These are phyloP conservation scores for Amaurobius ferox DNA, from an alignment of 2,888 invertebrate species.

Conservation along the genomic window DNA sequence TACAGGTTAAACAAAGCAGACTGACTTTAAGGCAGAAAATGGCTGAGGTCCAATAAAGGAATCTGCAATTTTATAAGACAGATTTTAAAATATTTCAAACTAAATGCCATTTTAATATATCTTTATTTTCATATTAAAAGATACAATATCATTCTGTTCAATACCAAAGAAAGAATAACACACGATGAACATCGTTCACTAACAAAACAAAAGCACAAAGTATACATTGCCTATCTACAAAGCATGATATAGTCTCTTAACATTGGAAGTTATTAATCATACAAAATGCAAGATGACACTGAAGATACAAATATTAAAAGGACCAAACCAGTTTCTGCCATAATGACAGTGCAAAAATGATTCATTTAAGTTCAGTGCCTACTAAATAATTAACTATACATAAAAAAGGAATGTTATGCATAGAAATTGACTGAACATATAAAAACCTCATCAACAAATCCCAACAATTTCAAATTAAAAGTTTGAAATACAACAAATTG, in stretches of 20 bases:
- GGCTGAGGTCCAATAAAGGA: constrained; percentile 42
- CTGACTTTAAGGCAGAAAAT: constrained; percentile 68
- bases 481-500: too few species aligned
- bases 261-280: background rate
- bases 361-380: constrained; percentile 32
- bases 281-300: constrained; percentile 18
- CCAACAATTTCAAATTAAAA: too few species aligned
- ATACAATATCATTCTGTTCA: constrained; percentile 37
- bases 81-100: background rate
- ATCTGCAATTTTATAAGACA: background rate
- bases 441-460: too few species aligned
- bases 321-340: constrained; percentile 67
- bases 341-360: constrained; percentile 52
- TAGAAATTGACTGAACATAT: background rate
- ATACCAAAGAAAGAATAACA: constrained; percentile 22
- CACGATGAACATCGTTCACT: constrained; percentile 10
- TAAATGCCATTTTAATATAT: constrained; percentile 27
- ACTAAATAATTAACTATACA: background rate
- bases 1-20: constrained; percentile 39
- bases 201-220: constrained; percentile 34
- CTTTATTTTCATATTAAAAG: constrained; percentile 61
- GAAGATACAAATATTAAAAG: constrained; percentile 29
- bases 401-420: background rate
- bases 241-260: constrained; percentile 22
- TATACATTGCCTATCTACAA: constrained; percentile 49